Conservation (phyloP, 2,113 vertebrate species). For the Pedetes capensis region DNA sequence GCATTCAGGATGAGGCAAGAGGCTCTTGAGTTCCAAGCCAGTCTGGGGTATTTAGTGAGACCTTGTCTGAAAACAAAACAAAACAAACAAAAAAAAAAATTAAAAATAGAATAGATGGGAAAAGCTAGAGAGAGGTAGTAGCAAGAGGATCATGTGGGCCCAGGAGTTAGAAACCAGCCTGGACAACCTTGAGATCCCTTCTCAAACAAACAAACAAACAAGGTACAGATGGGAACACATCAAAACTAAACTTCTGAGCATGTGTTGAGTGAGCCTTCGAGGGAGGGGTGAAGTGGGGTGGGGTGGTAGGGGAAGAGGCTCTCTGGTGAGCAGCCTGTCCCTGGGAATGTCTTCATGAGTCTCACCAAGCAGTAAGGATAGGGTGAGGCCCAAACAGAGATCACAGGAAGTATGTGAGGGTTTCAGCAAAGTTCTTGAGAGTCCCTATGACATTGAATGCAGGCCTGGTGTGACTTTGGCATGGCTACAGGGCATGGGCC, state of each 20-base stretch:
- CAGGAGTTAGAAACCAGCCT: background rate
- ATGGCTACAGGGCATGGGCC: background rate
- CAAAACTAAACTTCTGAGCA: background rate
- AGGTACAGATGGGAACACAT: too few species aligned
- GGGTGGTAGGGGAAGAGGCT: background rate
- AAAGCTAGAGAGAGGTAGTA: too few species aligned
- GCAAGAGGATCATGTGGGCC: too few species aligned
- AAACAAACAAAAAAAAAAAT: too few species aligned
- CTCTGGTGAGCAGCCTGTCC: background rate
- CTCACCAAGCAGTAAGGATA: background rate
- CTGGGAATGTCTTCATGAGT: background rate
- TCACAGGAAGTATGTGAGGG: background rate
- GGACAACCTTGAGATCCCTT: background rate
- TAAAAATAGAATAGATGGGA: too few species aligned
- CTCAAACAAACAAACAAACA: too few species aligned
- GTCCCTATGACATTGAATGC: background rate
- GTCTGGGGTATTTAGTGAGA: too few species aligned
- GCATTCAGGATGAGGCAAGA: background rate
- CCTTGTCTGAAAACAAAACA: too few species aligned
- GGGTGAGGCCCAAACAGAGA: background rate
- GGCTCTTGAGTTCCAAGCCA: background rate
- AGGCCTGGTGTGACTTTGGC: background rate
- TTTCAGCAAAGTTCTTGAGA: background rate
- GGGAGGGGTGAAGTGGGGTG: accelerated
- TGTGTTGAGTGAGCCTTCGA: accelerated